phyloP scores from a whole-genome alignment of 1,140 invertebrate genomes.

The Cyphomyrmex costatus region DNA sequence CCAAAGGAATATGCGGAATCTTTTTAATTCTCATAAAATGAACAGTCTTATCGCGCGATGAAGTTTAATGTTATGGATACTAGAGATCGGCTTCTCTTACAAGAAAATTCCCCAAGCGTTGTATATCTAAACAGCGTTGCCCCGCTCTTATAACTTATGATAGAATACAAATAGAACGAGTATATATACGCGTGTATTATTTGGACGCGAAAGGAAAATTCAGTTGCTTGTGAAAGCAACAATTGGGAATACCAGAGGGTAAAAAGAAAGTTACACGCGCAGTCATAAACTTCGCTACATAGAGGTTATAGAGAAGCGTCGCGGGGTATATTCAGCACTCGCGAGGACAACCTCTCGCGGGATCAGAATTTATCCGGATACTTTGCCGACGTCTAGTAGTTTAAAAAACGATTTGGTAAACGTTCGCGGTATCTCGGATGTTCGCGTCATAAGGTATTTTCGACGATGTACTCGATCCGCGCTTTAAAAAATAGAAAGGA shows the following conservation, averaged over 20 bases:
- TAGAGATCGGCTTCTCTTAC: conserved; percentile 5
- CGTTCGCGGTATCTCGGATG: not conserved
- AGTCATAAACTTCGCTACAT: conserved; percentile 27
- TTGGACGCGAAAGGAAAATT: conserved; percentile 9
- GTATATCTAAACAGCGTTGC: not conserved
- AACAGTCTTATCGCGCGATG: conserved; percentile 37
- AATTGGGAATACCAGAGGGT: conserved; percentile 31
- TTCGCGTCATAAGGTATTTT: conserved; percentile 31
- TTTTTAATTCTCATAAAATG: conserved; percentile 59
- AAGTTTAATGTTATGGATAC: conserved; percentile 14
- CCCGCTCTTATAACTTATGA: conserved; percentile 43
- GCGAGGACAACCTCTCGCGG: conserved; percentile 19
- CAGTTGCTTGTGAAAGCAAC: not conserved
- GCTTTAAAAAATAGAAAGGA: not conserved
- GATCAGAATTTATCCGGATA: conserved; percentile 26
- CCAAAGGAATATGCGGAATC: not conserved
- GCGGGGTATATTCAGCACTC: conserved; percentile 16
- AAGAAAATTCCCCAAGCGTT: conserved; percentile 31
- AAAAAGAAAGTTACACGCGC: not conserved
- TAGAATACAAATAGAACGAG: conserved; percentile 43
- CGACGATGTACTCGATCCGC: not conserved
- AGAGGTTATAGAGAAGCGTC: not conserved
- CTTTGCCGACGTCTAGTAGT: not conserved
- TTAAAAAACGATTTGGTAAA: not conserved
- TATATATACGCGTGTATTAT: conserved; percentile 21